Evolutionary conservation across 2,888 invertebrate species (phyloP), one percentile per base, ranked within the genome.

Genomic region (Dusona sp.): DNA sequence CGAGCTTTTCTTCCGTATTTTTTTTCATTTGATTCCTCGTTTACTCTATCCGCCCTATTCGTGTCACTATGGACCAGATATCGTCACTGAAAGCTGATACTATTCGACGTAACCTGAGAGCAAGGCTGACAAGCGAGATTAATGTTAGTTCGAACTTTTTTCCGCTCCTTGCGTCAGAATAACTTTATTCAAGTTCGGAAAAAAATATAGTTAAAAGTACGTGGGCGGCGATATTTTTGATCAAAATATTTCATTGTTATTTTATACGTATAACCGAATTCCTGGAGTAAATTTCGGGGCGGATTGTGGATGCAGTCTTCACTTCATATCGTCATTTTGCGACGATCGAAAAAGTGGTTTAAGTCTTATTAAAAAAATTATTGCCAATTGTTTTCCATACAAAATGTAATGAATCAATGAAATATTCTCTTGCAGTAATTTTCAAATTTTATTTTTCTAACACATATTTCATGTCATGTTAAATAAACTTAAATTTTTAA

Each of bases 1-100:
- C 25, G 42, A 61, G 25, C 38, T 74, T 74, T 74, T 36, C 74
- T 57, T 74, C 57, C 74, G 57, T 57, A 19, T 57, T 11, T 13
- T 73, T n/a, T 74, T 36, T 11, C 13, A 1, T 42, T 13, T 57
- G 65, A 67, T 72, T 36, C 54, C 13, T 54, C 29, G 2, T 36
- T 36, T 33, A 29, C 22, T 13, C 38, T 8, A 4, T 36, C 22
- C 74, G 38, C 38, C 25, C 25, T 38, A 42, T 57, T 61, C 57
- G 22, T 42, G 25, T 74, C 33, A 3, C 8, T 42, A 57, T 57
- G 57, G n/a, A 13, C 45, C 22, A 61, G 42, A 74, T 74, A 74
- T 74, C 36, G 25, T 57, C 38, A 42, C 51, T 54, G 54, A 22
- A 73, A 54, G 51, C 36, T 54, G 54, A 73, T 54, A 36, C 54